Conservation (phyloP, 2,888 invertebrate species). For the Crossocerus cetratus region DNA sequence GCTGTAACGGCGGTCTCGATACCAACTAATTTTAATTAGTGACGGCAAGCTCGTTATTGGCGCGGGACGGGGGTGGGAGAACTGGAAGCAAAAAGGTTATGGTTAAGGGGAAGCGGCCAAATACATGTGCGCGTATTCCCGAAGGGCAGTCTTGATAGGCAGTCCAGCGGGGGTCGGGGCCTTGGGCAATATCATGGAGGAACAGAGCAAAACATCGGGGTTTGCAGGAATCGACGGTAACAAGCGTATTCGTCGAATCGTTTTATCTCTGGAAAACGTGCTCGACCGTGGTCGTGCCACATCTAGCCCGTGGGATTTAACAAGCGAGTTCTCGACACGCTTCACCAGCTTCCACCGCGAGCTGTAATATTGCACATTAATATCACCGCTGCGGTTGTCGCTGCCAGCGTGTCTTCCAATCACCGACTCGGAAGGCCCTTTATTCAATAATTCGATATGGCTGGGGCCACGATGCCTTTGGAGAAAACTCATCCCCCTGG, state of each 20-base stretch:
- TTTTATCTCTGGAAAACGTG: conserved; percentile 33
- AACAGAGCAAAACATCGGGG: background rate
- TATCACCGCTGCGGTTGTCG: conserved; percentile 32
- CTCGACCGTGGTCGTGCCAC: conserved; percentile 22
- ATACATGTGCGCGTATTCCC: too few relatives aligned
- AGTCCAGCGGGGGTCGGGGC: background rate
- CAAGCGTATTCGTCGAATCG: conserved; percentile 41
- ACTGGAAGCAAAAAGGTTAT: too few relatives aligned
- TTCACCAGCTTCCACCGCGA: conserved; percentile 31
- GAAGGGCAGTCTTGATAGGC: background rate
- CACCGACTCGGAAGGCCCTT: conserved; percentile 30
- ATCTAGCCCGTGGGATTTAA: conserved; percentile 41
- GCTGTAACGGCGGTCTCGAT: too few relatives aligned
- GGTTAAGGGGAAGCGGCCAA: too few relatives aligned
- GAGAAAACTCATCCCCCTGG: too few relatives aligned
- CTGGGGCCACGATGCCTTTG: conserved; percentile 13
- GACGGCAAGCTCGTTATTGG: too few relatives aligned
- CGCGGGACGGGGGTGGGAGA: too few relatives aligned
- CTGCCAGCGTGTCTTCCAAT: conserved; percentile 35
- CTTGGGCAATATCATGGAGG: background rate
- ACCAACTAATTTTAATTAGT: too few relatives aligned
- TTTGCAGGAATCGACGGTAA: conserved; percentile 32
- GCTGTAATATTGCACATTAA: conserved; percentile 42
- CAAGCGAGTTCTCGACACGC: conserved; percentile 35
- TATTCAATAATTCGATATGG: background rate